Conservation (phyloP, 2,888 invertebrate species). For the Atethmia centrago region DNA sequence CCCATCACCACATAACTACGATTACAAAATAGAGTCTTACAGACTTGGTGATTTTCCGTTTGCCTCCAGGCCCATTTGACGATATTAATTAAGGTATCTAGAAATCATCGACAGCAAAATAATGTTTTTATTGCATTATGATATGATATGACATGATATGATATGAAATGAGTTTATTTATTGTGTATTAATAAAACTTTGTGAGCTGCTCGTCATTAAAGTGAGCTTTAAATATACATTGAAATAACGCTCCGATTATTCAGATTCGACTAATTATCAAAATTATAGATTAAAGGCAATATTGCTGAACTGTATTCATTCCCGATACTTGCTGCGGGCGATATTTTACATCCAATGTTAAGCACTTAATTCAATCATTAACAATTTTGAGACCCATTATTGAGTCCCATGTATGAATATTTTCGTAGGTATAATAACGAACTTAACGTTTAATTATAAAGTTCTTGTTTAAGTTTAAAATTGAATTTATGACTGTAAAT, state of each 20-base stretch:
- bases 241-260: conserved; percentile 26
- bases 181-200: conserved; percentile 1
- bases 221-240: conserved; percentile 1
- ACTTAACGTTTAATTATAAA: neutral
- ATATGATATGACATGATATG: neutral
- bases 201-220: conserved; percentile 4
- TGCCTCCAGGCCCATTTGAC: neutral
- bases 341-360: conserved; percentile 50
- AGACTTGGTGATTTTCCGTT: neutral
- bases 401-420: neutral
- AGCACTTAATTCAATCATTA: conserved; percentile 58
- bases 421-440: neutral
- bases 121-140: no score
- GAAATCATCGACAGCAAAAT: neutral
- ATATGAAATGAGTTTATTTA: neutral
- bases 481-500: neutral
- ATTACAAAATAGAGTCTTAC: neutral
- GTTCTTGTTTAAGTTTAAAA: neutral
- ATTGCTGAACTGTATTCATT: conserved; percentile 25
- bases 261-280: conserved; percentile 34
- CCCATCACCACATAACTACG: no score
- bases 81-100: neutral
- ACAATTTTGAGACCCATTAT: conserved; percentile 43
- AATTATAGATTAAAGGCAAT: conserved; percentile 33
- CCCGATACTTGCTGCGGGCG: conserved; percentile 20